Base-by-base conservation (phyloP, 2,797 vertebrate species). In the Nannoperca australis region DNA sequence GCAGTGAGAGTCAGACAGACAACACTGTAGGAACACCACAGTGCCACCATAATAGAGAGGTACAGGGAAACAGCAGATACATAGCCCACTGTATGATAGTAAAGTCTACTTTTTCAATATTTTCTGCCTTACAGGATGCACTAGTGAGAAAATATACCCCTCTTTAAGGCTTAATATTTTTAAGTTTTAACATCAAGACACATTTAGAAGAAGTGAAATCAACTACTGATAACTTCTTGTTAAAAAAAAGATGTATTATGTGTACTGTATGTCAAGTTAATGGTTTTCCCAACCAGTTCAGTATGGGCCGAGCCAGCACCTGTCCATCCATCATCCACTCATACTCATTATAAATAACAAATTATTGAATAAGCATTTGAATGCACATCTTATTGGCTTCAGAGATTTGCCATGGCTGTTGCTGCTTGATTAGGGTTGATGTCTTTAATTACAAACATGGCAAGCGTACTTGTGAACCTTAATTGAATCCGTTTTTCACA, bases 371-470 rank as follows among this genome's bases (percentile, higher is more conserved):
- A 9, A 38, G 36, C 36, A 38, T 53, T 17, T 27, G 7, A 50
- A 58, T 22, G 18, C 22, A 42, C 24, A 22, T 34, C 6, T 45
- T 20, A 34, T 1, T 58, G 62, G 8, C 12, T 56, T 34, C 9
- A 60, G 6, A 2, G 1, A 17, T 22, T 45, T 44, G 13, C 53
- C 1, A 1, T 38, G 34, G 13, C 20, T 62, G 18, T 11, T n/a
- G 4, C 9, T 32, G 30, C 49, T 17, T 49, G 22, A 34, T 1
- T 1, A 11, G 0, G 7, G n/a, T 30, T 22, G 1, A 9, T 18
- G 22, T 58, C 14, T 58, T 50, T 65, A 30, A 34, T 40, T 22
- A 14, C 34, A 70, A 42, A n/a, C 24, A 60, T 24, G 4, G 15
- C 2, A 20, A 18, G 27, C 24, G 32, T 11, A 36, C 34, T n/a